Percentiles rank a stretch among this genome's conserved stretches.
Evolutionary conservation across 1,140 invertebrate species (phyloP).

Genomic region (Sipha flava): DNA sequence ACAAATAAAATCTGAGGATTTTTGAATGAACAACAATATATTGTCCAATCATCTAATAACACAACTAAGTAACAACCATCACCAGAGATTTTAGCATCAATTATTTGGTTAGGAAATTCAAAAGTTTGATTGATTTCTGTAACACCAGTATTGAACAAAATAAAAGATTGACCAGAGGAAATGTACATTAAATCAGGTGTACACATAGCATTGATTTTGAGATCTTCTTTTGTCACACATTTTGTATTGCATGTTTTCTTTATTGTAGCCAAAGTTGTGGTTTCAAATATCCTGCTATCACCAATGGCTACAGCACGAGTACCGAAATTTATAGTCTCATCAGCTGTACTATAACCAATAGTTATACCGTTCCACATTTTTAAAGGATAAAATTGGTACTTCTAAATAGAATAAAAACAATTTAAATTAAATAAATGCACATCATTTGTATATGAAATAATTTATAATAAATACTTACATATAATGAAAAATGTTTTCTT

Average conservation of each 20-base stretch:
- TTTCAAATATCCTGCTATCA: constrained; percentile 44
- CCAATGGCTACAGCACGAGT: constrained; percentile 42
- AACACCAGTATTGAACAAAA: neutral
- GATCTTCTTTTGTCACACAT: neutral
- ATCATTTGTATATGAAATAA: too few relatives aligned
- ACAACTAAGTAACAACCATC: constrained; percentile 13
- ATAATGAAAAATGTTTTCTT: too few relatives aligned
- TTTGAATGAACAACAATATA: constrained; percentile 14
- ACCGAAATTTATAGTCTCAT: constrained; percentile 47
- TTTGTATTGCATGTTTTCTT: neutral
- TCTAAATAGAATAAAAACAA: neutral
- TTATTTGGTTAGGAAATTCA: constrained; percentile 12
- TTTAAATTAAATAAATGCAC: too few relatives aligned
- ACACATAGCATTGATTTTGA: neutral
- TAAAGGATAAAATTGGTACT: neutral
- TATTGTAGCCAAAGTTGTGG: constrained; percentile 43
- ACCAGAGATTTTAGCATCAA: constrained; percentile 13
- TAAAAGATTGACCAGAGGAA: neutral
- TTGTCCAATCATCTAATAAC: constrained; percentile 16
- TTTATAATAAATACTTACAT: neutral
- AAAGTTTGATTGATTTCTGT: constrained; percentile 18
- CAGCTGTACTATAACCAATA: constrained; percentile 44
- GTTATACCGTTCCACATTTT: constrained; percentile 41
- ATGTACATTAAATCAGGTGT: constrained; percentile 1
- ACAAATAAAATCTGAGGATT: constrained; percentile 6